These are phyloP conservation scores for Xanthorhoe spadicearia DNA, from an alignment of 2,888 invertebrate genomes.

Conservation along the genomic window DNA sequence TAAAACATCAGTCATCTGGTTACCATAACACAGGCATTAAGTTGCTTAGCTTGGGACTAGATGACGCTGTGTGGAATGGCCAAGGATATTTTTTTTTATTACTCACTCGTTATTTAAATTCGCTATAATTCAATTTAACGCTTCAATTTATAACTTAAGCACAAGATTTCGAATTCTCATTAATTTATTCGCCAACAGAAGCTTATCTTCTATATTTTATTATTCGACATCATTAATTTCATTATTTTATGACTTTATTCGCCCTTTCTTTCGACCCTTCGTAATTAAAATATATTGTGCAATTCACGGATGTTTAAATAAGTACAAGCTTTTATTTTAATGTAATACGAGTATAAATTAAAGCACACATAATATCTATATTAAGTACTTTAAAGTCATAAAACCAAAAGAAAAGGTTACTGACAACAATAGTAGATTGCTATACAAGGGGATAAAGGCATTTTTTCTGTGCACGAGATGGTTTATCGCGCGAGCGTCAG, in stretches of 20 bases:
- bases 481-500: too few species aligned
- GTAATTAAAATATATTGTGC: constrained; percentile 12
- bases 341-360: too few species aligned
- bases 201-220: constrained; percentile 29
- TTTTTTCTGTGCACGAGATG: too few species aligned
- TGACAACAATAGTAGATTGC: too few species aligned
- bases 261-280: constrained; percentile 30
- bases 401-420: too few species aligned
- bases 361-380: too few species aligned
- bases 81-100: too few species aligned
- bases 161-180: constrained; percentile 21
- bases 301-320: constrained; percentile 6
- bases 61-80: neutral
- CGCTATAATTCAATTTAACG: too few species aligned
- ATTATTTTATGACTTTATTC: constrained; percentile 34
- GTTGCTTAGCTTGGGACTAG: neutral
- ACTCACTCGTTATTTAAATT: neutral
- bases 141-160: constrained; percentile 2
- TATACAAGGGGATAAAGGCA: too few species aligned
- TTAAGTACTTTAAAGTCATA: too few species aligned
- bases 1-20: neutral
- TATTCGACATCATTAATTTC: constrained; percentile 32
- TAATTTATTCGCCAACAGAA: constrained; percentile 36
- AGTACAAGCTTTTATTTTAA: neutral
- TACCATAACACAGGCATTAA: neutral